phyloP scores from a whole-genome alignment of 2,888 invertebrate genomes.

The Acrobasis suavella region DNA sequence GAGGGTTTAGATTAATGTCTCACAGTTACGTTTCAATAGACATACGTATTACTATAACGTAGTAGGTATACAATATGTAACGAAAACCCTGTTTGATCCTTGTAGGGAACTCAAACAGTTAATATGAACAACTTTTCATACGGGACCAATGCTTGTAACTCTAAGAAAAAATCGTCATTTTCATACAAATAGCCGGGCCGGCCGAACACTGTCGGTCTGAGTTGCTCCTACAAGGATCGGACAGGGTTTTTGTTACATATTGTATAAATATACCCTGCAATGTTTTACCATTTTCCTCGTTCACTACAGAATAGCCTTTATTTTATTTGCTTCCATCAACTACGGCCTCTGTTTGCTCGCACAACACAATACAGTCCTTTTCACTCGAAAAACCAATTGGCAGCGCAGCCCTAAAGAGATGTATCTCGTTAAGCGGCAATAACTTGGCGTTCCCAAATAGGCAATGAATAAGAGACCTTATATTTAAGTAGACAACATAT shows the following conservation, averaged over 20 bases:
- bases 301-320: not conserved
- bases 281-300: not conserved
- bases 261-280: not conserved
- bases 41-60: not conserved
- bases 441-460: conserved; percentile 18
- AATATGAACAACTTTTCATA: too few relatives aligned
- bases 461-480: conserved; percentile 5
- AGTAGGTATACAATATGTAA: too few relatives aligned
- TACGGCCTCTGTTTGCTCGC: not conserved
- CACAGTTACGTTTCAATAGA: too few relatives aligned
- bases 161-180: too few relatives aligned
- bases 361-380: conserved; percentile 6
- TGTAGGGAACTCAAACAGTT: too few relatives aligned
- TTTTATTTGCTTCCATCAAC: conserved; percentile 3
- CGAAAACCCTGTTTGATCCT: too few relatives aligned
- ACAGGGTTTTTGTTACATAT: too few relatives aligned
- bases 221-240: too few relatives aligned
- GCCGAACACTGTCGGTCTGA: too few relatives aligned
- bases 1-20: too few relatives aligned
- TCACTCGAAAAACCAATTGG: conserved; percentile 11
- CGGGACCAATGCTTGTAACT: too few relatives aligned
- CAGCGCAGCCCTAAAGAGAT: not conserved
- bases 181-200: too few relatives aligned
- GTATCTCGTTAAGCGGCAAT: conserved; percentile 17
- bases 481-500: conserved; percentile 1